Evolutionary conservation across 2,888 invertebrate genomes (phyloP), one percentile per base, ranked within the genome.

Genomic region (Oegoconia quadripuncta): DNA sequence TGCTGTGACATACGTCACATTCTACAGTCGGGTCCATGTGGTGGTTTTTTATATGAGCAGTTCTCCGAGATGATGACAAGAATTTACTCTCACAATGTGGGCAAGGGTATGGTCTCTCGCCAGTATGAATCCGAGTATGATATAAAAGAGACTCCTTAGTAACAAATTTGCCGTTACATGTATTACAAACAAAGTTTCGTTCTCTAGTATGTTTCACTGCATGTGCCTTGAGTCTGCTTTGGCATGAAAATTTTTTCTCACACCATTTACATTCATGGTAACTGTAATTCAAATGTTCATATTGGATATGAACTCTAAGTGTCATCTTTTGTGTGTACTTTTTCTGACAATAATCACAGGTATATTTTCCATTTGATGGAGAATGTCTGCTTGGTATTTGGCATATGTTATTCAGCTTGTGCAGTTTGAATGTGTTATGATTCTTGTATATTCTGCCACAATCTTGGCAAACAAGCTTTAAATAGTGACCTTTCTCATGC

Each of bases 201-300:
- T 83, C 83, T 42, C 64, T 72, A 3, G 83, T 83, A 41, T 83
- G 83, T 50, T 79, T 83, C 0, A 83, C 75, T 12, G 74, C 72
- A 15, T 83, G 83, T 1, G 78, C 80, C 50, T 78, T 79, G 9
- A 83, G 46, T 33, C 78, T 54, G 49, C 83, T 82, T 26, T 72
- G 70, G 1, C 79, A 77, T 65, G 73, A 79, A 46, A 83, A 83
- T 20, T 74, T 82, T 36, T 83, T 83, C 1, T 73, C 64, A 31
- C 83, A 83, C 72, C 76, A 78, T 52, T 75, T 64, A 42, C 83
- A 83, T 12, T 71, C 59, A 49, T 76, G 76, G n/a, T 67, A 52
- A 42, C 78, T 81, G 34, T 79, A 79, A 46, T 74, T 78, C 0
- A 75, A 74, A 55, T 83, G 83, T 40, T 80, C 78, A 46, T 77